Base-by-base conservation (phyloP, 35 echinoderm and acorn worm species). In the Patiria miniata region DNA sequence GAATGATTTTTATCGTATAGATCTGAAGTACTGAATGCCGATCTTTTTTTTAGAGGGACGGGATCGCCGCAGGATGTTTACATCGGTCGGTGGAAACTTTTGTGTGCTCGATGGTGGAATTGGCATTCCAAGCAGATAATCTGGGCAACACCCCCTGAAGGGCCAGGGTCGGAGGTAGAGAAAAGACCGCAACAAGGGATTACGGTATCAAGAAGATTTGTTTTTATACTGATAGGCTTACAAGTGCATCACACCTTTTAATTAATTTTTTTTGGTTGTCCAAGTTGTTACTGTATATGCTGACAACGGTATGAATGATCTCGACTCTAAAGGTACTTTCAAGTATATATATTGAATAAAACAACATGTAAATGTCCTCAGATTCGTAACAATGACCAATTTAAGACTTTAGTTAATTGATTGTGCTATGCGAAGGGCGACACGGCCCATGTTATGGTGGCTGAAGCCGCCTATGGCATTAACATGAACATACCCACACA, bases 11-110 rank as follows among this genome's bases (percentile, higher is more conserved):
- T 73, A 73, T 73, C 65, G 10, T 6, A 26, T 18, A 73, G 65
- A 73, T 73, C 65, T 32, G 26, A 68, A 68, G 60, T 68, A n/a
- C n/a, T 68, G 60, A 73, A 34, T 10, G 65, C 34, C 65, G 65
- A 73, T 23, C 65, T 73, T 73, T 73, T 73, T 73, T 73, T 73
- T 73, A 14, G 65, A 73, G 10, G 34, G 65, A 30, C 65, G 2
- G 26, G 65, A 32, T 26, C 65, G 65, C 65, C 65, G 65, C 65
- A 30, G 65, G 65, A 73, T 73, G 65, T 73, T 73, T 73, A 73
- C 65, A 73, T 73, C 65, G 21, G 65, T 73, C 26, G 65, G 65
- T 73, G 65, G 65, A 73, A 73, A 73, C 19, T 30, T 73, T 73
- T 73, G 57, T 73, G 42, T 47, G 42, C 42, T 47, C 42, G 4